These are phyloP conservation scores for Lepus oiostolus DNA, from an alignment of 2,797 vertebrate genomes.

Conservation along the genomic window DNA sequence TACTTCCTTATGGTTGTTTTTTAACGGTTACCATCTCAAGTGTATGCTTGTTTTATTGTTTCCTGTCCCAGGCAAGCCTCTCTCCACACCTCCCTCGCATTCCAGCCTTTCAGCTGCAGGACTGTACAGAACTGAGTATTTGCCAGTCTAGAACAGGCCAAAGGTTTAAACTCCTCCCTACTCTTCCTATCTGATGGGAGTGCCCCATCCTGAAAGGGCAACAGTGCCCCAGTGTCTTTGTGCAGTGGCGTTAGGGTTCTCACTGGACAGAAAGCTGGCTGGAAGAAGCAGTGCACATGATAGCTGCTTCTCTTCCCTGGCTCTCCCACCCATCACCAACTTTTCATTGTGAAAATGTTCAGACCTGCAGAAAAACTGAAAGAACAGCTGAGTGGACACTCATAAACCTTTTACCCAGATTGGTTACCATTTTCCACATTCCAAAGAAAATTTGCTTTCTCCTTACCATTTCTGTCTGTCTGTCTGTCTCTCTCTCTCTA, in stretches of 20 bases:
- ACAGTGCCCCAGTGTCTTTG: background rate
- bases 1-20: background rate
- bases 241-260: background rate
- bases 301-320: background rate
- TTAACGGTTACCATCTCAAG: slow-evolving; percentile 1
- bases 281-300: background rate
- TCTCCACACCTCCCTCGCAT: background rate
- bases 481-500: too few species aligned
- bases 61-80: background rate
- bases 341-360: slow-evolving; percentile 55
- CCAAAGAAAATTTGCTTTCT: slow-evolving; percentile 42
- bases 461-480: background rate
- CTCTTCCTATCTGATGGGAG: background rate
- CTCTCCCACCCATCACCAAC: background rate
- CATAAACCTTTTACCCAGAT: background rate
- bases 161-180: background rate
- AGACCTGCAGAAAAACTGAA: slow-evolving; percentile 37
- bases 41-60: background rate
- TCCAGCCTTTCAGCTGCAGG: background rate
- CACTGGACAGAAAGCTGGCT: background rate
- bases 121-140: background rate
- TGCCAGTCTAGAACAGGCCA: background rate
- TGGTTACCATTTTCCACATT: background rate
- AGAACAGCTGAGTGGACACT: background rate
- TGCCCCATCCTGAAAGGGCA: background rate